Conservation (phyloP, 2,888 invertebrate genomes). For the Thysanoteuthis rhombus region DNA sequence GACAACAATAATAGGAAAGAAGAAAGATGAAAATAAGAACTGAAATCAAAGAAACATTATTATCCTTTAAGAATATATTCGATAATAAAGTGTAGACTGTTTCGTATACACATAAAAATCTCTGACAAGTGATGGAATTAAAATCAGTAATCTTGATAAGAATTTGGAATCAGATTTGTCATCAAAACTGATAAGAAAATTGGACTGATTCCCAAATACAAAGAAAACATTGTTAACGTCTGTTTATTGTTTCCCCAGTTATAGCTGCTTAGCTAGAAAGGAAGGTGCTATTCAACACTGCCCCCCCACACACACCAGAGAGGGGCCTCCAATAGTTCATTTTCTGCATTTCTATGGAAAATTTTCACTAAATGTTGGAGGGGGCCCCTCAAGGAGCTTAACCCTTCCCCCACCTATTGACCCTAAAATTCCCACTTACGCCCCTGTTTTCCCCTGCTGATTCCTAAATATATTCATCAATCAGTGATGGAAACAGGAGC, state of each 20-base stretch:
- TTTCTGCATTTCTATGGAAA: no score
- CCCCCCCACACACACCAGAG: no score
- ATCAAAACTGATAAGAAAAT: neutral
- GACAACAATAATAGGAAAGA: neutral
- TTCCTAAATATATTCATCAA: no score
- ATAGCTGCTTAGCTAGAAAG: no score
- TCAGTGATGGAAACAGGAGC: no score
- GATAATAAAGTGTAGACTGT: neutral
- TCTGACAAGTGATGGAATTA: neutral
- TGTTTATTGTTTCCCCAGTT: neutral
- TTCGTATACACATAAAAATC: neutral
- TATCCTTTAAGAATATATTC: neutral
- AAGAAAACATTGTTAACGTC: neutral
- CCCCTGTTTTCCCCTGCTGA: no score
- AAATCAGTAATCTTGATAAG: neutral
- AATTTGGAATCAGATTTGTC: slow-evolving; percentile 12
- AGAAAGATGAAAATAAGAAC: neutral
- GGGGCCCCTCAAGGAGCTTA: no score
- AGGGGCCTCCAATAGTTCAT: no score
- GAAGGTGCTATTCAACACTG: no score
- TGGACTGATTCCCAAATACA: neutral
- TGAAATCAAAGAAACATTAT: neutral
- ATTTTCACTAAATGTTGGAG: no score
- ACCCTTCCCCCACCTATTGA: no score
- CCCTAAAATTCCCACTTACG: no score